Percentiles rank a stretch among this genome's conserved stretches.
phyloP scores from a whole-genome alignment of 2,888 invertebrate species.

The Halictus quadricinctus region DNA sequence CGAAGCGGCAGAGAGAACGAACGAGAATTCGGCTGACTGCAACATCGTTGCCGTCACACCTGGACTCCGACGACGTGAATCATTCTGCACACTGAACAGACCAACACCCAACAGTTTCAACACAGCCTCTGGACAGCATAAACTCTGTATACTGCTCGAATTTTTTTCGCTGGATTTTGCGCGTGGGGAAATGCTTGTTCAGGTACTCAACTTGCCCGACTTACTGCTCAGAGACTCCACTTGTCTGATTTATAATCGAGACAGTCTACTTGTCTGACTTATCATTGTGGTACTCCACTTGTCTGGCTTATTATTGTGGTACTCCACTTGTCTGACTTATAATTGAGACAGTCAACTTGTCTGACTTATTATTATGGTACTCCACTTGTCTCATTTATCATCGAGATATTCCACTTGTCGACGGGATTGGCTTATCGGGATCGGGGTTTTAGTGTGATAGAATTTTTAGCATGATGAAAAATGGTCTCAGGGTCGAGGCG shows the following conservation, averaged over 20 bases:
- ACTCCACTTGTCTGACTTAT: neutral
- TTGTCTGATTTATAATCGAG: neutral
- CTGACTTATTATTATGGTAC: neutral
- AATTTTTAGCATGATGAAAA: neutral
- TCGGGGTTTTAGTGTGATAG: neutral
- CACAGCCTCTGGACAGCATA: neutral
- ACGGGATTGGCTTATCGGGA: neutral
- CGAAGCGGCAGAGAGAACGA: neutral
- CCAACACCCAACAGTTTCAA: neutral
- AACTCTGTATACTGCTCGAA: neutral
- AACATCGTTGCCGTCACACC: neutral
- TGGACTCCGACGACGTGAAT: neutral
- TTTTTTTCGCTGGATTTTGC: neutral
- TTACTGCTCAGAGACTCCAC: neutral
- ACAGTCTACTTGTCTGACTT: neutral
- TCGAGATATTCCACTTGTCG: neutral
- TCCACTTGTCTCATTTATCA: neutral
- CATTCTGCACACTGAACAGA: neutral
- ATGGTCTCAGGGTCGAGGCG: neutral
- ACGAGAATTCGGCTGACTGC: constrained; percentile 16
- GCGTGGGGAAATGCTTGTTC: neutral
- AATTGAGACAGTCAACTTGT: neutral
- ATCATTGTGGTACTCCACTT: neutral
- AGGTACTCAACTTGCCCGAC: neutral
- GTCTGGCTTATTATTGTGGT: neutral